These are phyloP conservation scores for Promerops cafer DNA, from an alignment of 2,113 vertebrate genomes.

Conservation along the genomic window DNA sequence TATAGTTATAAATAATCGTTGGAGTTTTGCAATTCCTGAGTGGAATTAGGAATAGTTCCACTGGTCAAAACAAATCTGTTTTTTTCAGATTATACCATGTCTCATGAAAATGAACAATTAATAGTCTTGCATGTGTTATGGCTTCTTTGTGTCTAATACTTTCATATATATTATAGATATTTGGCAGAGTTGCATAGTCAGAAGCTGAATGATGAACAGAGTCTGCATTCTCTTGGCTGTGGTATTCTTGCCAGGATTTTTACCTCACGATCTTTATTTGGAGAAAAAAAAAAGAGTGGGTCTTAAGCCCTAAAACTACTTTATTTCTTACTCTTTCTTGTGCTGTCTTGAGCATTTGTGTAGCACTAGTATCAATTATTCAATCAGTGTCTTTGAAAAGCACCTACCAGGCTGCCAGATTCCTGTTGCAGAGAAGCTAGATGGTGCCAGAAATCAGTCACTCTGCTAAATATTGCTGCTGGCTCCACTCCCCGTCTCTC, in stretches of 20 bases:
- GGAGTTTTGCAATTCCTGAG: not conserved
- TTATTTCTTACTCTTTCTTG: not conserved
- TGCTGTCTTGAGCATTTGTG: not conserved
- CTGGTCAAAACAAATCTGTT: not conserved
- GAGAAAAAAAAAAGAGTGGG: not conserved
- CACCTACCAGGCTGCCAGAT: slow-evolving; percentile 32
- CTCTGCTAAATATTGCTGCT: slow-evolving; percentile 52
- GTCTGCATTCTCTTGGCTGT: not conserved
- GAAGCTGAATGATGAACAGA: not conserved
- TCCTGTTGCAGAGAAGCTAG: not conserved
- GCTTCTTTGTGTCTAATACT: not conserved
- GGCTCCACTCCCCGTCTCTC: slow-evolving; percentile 37
- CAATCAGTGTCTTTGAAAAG: slow-evolving; percentile 21
- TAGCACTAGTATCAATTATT: slow-evolving; percentile 4
- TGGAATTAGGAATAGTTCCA: not conserved
- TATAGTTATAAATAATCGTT: fast-evolving
- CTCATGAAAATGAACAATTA: not conserved
- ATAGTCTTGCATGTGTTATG: not conserved
- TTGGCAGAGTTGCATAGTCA: not conserved
- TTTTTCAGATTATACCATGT: not conserved
- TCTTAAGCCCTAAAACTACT: not conserved
- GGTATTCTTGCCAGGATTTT: not conserved
- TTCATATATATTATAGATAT: not conserved
- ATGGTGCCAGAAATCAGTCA: slow-evolving; percentile 54
- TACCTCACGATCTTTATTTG: not conserved